phyloP scores from a whole-genome alignment of 2,113 vertebrate genomes.

The Megaceryle maxima region DNA sequence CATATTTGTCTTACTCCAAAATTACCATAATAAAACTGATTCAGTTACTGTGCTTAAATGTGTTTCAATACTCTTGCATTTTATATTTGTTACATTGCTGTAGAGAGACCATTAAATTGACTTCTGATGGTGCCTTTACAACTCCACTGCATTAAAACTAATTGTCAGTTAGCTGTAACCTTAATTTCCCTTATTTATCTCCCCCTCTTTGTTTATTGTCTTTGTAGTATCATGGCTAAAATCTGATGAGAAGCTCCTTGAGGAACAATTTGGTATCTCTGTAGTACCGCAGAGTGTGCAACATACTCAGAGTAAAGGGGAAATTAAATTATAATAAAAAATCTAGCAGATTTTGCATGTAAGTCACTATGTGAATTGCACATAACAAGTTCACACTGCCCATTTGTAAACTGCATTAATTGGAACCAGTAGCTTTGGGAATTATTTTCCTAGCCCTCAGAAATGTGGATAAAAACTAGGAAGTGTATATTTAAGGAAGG shows the following conservation, averaged over 20 bases:
- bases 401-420: neutral
- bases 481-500: neutral
- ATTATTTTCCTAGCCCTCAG: neutral
- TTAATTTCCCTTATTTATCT: neutral
- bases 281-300: neutral
- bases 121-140: neutral
- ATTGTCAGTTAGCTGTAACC: neutral
- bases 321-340: neutral
- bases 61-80: neutral
- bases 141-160: neutral
- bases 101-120: neutral
- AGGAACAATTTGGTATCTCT: neutral
- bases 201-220: neutral
- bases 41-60: neutral
- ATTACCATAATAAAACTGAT: neutral
- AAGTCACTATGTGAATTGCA: neutral
- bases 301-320: neutral
- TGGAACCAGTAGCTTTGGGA: neutral
- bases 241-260: neutral
- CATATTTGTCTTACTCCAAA: neutral
- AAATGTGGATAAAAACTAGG: neutral
- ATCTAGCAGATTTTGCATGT: neutral
- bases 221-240: neutral
- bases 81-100: neutral
- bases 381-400: neutral